A percentile compares a stretch with the other conserved stretches of the same genome.
Conservation (phyloP, 2,888 invertebrate species). For the Chymomyza caudatula region DNA sequence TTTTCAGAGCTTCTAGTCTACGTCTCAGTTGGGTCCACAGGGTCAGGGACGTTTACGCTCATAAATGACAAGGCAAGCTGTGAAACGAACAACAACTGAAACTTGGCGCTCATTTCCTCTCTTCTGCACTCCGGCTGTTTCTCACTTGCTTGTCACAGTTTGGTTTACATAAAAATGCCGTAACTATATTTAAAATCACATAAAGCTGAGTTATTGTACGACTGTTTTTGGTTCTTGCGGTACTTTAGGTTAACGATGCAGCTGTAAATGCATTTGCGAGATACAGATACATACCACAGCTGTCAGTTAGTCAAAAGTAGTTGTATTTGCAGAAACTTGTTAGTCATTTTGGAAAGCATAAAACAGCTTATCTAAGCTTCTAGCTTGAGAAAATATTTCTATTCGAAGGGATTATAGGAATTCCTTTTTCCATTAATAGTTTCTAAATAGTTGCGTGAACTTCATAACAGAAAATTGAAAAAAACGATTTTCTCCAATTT, state of each 20-base stretch:
- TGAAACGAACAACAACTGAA: slow-evolving; percentile 24
- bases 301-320: too few relatives aligned
- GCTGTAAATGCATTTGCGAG: background rate
- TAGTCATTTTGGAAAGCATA: too few relatives aligned
- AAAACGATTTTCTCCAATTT: too few relatives aligned
- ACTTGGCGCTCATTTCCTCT: background rate
- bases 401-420: too few relatives aligned
- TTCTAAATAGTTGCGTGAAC: too few relatives aligned
- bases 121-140: slow-evolving; percentile 16
- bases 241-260: background rate
- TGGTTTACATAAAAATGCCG: slow-evolving; percentile 39
- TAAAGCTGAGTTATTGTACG: background rate
- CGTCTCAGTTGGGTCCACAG: slow-evolving; percentile 54
- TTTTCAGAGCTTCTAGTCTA: slow-evolving; percentile 21
- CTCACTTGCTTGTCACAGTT: slow-evolving; percentile 14
- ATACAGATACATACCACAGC: too few relatives aligned
- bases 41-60: slow-evolving; percentile 68
- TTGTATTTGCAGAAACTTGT: too few relatives aligned
- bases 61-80: slow-evolving; percentile 54
- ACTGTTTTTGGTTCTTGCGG: background rate
- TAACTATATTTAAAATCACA: background rate
- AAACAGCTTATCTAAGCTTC: too few relatives aligned
- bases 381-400: too few relatives aligned
- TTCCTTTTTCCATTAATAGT: too few relatives aligned
- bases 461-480: too few relatives aligned